These are phyloP conservation scores for Albula goreensis DNA, from an alignment of 2,113 vertebrate species.

Conservation along the genomic window DNA sequence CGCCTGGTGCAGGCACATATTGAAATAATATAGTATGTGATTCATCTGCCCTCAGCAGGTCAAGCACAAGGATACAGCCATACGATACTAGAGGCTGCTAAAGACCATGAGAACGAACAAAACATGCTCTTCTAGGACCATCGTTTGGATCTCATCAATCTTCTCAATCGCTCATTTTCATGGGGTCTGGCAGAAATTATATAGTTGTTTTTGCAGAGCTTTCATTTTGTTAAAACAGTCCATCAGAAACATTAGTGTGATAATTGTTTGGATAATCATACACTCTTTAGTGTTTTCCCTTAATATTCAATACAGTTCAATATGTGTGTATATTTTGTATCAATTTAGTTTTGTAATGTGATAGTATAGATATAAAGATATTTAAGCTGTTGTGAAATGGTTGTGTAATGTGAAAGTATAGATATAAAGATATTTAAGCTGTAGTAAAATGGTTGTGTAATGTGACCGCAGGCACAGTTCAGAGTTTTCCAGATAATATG, in stretches of 20 bases:
- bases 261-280: no score
- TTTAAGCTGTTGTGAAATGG: neutral
- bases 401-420: neutral
- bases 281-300: no score
- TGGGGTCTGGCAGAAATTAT: neutral
- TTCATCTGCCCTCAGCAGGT: neutral
- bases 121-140: neutral
- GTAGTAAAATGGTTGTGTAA: neutral
- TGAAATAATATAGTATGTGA: neutral
- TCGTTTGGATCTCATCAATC: neutral
- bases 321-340: no score
- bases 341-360: no score
- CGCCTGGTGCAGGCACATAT: neutral
- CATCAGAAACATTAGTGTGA: no score
- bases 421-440: neutral
- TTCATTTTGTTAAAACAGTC: no score
- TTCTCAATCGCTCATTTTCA: neutral
- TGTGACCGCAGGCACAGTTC: neutral
- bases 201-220: neutral
- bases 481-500: neutral
- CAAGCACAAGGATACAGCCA: neutral
- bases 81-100: neutral
- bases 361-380: no score
- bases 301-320: no score
- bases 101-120: neutral